Conservation (phyloP, 2,888 invertebrate genomes). For the Epinotia ramella region DNA sequence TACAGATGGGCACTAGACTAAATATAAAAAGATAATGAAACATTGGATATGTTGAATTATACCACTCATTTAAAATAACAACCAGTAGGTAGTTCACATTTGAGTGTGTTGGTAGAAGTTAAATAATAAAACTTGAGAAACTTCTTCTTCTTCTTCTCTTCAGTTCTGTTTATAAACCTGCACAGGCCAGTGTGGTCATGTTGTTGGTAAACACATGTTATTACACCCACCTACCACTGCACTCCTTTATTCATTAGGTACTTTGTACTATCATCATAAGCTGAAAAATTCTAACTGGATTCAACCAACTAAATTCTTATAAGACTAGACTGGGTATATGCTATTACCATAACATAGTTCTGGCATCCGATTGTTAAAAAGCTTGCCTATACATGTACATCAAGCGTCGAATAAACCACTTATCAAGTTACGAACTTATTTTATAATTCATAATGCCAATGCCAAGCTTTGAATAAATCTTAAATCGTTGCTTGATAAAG, state of each 20-base stretch:
- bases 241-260: neutral
- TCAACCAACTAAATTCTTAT: neutral
- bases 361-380: neutral
- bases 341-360: neutral
- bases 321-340: neutral
- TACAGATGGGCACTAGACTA: too few relatives aligned
- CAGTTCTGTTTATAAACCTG: constrained; percentile 2
- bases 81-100: too few relatives aligned
- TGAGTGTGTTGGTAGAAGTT: constrained; percentile 1
- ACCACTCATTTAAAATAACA: too few relatives aligned
- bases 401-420: neutral
- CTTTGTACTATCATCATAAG: neutral
- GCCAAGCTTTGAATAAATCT: constrained; percentile 22
- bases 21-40: too few relatives aligned
- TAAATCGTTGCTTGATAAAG: constrained; percentile 45
- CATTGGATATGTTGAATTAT: too few relatives aligned
- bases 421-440: neutral
- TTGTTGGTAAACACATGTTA: constrained; percentile 32
- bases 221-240: constrained; percentile 2
- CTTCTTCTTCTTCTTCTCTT: too few relatives aligned
- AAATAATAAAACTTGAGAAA: constrained; percentile 5
- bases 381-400: neutral
- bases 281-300: neutral
- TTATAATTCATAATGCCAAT: neutral
- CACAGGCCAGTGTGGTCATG: neutral